Base-by-base conservation (phyloP, 1,140 invertebrate genomes). In the Arctopsyche grandis region DNA sequence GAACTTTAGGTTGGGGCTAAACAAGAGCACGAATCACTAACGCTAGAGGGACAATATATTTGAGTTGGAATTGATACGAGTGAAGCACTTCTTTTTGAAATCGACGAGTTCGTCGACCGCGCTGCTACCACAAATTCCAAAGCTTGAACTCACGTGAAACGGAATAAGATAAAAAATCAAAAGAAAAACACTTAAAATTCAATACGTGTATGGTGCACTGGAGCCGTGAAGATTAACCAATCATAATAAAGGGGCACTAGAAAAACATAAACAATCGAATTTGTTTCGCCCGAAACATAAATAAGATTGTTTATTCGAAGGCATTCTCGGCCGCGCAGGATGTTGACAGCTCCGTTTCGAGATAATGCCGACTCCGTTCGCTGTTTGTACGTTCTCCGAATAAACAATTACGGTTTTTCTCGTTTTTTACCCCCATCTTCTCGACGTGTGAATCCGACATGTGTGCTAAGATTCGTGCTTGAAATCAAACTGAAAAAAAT, bases 241-340 rank as follows among this genome's bases (percentile, higher is more conserved):
- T 80, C 79, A 78, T 63, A 77, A 77, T 48, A 70, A 77, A 80
- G 58, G 66, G 46, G 58, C 43, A 78, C 60, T 56, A 73, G 74
- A 77, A 73, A 43, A 79, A 77, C 80, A 75, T 76, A 79, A 81
- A 81, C 80, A 79, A 78, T 79, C 29, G 77, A 69, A 80, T 78
- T 79, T 79, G 79, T 80, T 80, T 80, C 75, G 52, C 9, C 24
- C 5, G 56, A 21, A 75, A 69, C 76, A 74, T 81, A 76, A 79
- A 78, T 78, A 81, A 78, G 48, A 69, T 16, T 73, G 80, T 81
- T 81, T 81, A 75, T 81, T 81, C 52, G 70, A 75, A 75, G 44
- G 43, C 69, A 56, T 52, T 76, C 48, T 29, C 60, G 43, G 46
- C 16, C 12, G 48, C 48, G 56, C 80, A 71, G 77, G 80, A 79